Evolutionary conservation across 2,113 vertebrate genomes (phyloP), one percentile per base, ranked within the genome.

Genomic region (Bufo gargarizans): DNA sequence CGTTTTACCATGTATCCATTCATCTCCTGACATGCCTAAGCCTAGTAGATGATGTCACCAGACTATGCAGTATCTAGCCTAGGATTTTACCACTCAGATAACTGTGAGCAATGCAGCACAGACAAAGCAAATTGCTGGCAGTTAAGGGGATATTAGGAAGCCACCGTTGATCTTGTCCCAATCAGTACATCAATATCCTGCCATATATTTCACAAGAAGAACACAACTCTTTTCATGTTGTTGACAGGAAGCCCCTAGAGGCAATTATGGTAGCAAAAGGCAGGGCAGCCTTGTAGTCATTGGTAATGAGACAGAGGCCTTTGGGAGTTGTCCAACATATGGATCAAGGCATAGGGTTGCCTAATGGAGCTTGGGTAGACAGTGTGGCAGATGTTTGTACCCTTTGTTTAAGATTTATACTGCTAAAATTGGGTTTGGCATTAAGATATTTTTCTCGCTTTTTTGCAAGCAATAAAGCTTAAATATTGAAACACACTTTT

Each of bases 301-400:
- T 88, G 87, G 81, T 88, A 88, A 83, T 88, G 87, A 88, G 87
- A 84, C 72, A 78, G 72, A 84, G 72, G 49, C 87, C 81, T 77
- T 84, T 78, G 87, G 81, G 87, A 88, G 58, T 78, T 84, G 87
- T 88, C 87, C 82, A 84, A 88, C 87, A 88, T 53, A 22, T 84
- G 87, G 87, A 84, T 88, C 81, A 88, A 88, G 87, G 87, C 81
- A 78, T 17, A 84, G 74, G 71, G 80, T 84, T 88, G 87, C 81
- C 61, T 88, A 84, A 88, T 88, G 87, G 87, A 88, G 87, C 72
- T 76, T 88, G 87, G 81, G 65, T 84, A 84, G 87, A 84, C 59
- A 88, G 80, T 43, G 72, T 77, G 69, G 71, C 87, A 88, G 87
- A 88, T 88, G 87, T 84, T 88, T 84, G 81, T 84, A 77, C 59